Percentiles rank a stretch among this genome's conserved stretches.
Conservation (phyloP, 2,888 invertebrate genomes). For the Yponomeuta cagnagella region DNA sequence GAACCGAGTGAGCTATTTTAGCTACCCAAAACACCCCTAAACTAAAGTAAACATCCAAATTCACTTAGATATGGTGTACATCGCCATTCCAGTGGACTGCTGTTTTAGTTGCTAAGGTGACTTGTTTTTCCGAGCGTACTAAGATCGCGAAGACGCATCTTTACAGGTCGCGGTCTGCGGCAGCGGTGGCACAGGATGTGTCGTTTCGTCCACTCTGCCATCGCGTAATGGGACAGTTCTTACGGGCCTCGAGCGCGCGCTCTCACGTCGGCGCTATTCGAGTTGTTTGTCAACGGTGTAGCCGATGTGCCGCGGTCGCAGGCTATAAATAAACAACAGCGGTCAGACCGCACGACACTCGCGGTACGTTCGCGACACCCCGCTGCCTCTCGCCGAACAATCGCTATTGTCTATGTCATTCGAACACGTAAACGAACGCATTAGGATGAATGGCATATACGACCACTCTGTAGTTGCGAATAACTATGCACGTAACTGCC, state of each 20-base stretch:
- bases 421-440: neutral
- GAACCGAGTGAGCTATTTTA: no score
- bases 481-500: neutral
- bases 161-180: no score
- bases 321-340: conserved; percentile 58
- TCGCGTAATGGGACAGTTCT: conserved; percentile 43
- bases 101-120: no score
- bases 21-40: no score
- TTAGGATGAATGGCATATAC: conserved; percentile 6
- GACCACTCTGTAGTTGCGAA: neutral
- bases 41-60: no score
- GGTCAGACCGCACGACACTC: conserved; percentile 33
- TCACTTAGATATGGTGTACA: no score
- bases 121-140: no score
- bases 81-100: no score
- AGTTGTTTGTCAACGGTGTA: conserved; percentile 63
- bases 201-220: neutral
- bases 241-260: conserved; percentile 26
- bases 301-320: conserved; percentile 40
- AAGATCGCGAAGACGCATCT: no score
- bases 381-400: conserved; percentile 29
- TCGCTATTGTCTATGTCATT: conserved; percentile 43
- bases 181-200: conserved; percentile 17
- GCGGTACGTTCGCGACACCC: conserved; percentile 9
- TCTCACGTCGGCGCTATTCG: conserved; percentile 28